Evolutionary conservation across 2,113 vertebrate genomes (phyloP), one percentile per base, ranked within the genome.

Genomic region (Zingel zingel): DNA sequence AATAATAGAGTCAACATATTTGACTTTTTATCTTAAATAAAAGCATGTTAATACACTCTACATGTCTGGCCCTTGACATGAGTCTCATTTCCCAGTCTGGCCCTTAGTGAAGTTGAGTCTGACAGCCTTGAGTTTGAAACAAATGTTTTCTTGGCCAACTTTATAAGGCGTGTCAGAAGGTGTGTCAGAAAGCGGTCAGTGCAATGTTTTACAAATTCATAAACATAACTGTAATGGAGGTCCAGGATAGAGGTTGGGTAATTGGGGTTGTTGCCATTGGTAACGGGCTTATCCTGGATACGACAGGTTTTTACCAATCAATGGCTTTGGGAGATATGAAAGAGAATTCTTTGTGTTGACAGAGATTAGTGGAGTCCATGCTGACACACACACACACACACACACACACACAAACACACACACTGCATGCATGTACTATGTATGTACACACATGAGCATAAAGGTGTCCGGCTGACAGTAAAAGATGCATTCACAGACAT

Each of bases 251-350:
- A 51, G 27, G 19, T 2, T 1, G 21, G 33, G 18, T 69, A 51
- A 62, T 23, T 39, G 39, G 50, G 68, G 68, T 45, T 0, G 71
- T 75, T 64, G 68, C 61, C 21, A 0, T 15, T 59, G 67, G 54
- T 77, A 73, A 72, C 30, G 19, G 30, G 43, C 50, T 62, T 25
- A 62, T 27, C 4, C 47, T 54, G 33, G 61, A 61, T 51, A 13
- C 65, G 64, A 53, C 43, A 56, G n/a, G 21, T 74, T 69, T 70
- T 70, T 30, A 82, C 43, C 36, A 65, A 70, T 71, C 70, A 71
- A 63, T 74, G n/a, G 51, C 57, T 56, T 25, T 12, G 23, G 9
- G 47, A 61, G 53, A 54, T 25, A 74, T 78, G 62, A 79, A 50
- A 53, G 43, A 56, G n/a, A 59, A 50, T 36, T 74, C 25, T 56